phyloP scores from a whole-genome alignment of 2,113 vertebrate genomes.

The Entomyzon cyanotis region DNA sequence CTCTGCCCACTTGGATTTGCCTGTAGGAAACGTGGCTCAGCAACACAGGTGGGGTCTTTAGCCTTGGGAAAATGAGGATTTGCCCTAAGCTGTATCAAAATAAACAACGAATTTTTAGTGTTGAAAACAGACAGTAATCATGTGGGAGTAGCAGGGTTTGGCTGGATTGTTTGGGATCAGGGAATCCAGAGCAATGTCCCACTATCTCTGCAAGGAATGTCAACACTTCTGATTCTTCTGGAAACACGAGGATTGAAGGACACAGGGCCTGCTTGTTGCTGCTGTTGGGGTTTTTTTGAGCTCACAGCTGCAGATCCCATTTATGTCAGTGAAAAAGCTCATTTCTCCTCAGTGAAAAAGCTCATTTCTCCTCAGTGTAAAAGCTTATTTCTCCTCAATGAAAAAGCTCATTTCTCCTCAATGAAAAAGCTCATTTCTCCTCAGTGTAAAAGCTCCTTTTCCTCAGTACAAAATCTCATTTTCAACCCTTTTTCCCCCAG shows the following conservation, averaged over 20 bases:
- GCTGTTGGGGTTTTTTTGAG: background rate
- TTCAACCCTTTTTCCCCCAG: no score
- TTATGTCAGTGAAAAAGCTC: background rate
- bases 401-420: background rate
- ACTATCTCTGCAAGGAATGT: background rate
- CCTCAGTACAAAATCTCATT: background rate
- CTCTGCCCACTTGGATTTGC: background rate
- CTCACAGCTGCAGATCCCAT: background rate
- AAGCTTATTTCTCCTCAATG: background rate
- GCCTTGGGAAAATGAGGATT: background rate
- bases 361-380: background rate
- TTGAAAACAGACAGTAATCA: fast-evolving
- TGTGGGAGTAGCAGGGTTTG: background rate
- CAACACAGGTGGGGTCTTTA: background rate
- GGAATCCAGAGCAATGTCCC: background rate
- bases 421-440: background rate
- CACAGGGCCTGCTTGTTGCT: background rate
- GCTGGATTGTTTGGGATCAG: background rate
- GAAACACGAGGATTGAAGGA: fast-evolving
- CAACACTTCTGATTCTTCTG: background rate
- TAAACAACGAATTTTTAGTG: fast-evolving
- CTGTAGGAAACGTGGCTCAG: background rate
- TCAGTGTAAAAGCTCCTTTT: background rate
- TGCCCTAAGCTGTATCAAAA: background rate
- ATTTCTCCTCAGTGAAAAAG: background rate